A percentile compares a stretch with the other conserved stretches of the same genome.
These are phyloP conservation scores for Monoplex corrugatus DNA, from an alignment of 2,888 invertebrate genomes.

Conservation along the genomic window DNA sequence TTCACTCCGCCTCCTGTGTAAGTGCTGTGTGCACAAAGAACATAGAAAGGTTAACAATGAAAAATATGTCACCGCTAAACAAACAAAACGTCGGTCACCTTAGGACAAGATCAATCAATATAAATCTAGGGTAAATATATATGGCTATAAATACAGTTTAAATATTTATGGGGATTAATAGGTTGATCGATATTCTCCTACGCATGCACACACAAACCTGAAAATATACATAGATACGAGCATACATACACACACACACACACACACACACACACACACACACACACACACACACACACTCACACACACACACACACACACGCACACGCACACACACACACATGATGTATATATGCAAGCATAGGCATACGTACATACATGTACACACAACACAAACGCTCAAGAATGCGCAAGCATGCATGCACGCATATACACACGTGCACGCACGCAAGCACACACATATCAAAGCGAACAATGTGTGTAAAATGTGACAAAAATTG, in stretches of 20 bases:
- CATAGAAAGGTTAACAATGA: no score
- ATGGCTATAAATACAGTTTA: no score
- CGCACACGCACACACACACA: not conserved
- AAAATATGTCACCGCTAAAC: no score
- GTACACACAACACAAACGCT: not conserved
- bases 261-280: slow-evolving; percentile 29
- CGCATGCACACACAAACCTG: not conserved
- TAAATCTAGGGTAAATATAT: no score
- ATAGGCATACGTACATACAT: not conserved
- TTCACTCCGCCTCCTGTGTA: not conserved
- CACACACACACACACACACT: not conserved
- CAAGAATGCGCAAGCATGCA: not conserved
- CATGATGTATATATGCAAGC: not conserved
- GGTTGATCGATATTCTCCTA: not conserved
- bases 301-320: not conserved
- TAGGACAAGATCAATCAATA: no score
- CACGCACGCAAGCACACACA: not conserved
- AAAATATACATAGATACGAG: not conserved
- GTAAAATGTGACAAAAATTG: no score
- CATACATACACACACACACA: not conserved
- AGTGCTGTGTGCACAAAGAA: slow-evolving; percentile 1
- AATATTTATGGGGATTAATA: no score
- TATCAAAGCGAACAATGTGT: no score
- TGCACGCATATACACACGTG: not conserved
- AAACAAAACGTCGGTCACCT: no score